Conservation (phyloP, 2,797 vertebrate species). For the Esox masquinongy region DNA sequence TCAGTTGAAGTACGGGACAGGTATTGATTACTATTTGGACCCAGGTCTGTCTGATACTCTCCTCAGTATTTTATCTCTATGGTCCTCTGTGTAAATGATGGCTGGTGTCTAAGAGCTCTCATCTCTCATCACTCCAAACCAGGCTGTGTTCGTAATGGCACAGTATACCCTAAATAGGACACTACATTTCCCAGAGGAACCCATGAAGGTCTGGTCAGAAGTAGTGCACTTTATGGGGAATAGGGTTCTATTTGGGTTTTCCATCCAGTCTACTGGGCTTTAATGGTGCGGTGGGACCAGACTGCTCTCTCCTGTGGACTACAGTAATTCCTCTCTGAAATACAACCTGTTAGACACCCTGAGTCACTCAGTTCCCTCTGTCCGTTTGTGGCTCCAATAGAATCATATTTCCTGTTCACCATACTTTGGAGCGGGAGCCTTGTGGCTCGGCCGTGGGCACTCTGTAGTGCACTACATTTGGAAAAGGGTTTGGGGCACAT, state of each 20-base stretch:
- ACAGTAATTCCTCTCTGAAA: conserved; percentile 6
- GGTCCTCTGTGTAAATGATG: conserved; percentile 8
- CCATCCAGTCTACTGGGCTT: not conserved
- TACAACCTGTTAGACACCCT: not conserved
- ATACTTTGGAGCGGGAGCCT: not conserved
- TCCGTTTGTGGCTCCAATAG: not conserved
- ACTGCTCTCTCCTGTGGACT: not conserved
- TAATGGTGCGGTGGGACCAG: not conserved
- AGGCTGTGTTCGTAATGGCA: not conserved
- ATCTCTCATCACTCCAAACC: not conserved
- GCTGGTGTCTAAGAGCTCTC: conserved; percentile 25
- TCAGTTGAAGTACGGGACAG: not conserved
- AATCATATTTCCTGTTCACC: not conserved
- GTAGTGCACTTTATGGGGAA: not conserved
- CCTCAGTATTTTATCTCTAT: too few species aligned
- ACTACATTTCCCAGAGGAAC: not conserved
- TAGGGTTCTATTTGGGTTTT: not conserved
- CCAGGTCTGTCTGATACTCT: not conserved
- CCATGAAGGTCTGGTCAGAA: not conserved
- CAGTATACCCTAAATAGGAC: not conserved
- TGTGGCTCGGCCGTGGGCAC: too few species aligned
- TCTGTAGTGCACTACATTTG: not conserved
- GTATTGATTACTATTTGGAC: not conserved
- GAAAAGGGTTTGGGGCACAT: not conserved
- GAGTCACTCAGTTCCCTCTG: not conserved